Percentiles rank a stretch among this genome's conserved stretches.
phyloP scores from a whole-genome alignment of 2,888 invertebrate genomes.

The Gari tellinella region DNA sequence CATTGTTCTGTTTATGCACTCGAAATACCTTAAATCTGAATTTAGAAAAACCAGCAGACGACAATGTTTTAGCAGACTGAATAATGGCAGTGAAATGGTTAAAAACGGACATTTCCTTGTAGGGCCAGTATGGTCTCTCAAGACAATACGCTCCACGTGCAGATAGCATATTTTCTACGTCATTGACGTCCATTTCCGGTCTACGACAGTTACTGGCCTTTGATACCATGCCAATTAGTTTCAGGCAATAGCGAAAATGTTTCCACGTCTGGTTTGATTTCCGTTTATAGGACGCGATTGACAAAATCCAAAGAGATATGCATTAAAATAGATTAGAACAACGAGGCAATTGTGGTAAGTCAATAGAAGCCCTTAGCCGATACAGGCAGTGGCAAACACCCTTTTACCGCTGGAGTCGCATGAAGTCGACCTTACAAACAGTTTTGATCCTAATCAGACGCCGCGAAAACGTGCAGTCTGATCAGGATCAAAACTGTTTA shows the following conservation, averaged over 20 bases:
- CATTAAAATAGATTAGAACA: slow-evolving; percentile 45
- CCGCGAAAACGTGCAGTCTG: no score
- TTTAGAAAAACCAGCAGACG: no score
- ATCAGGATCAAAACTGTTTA: no score
- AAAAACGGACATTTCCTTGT: not conserved
- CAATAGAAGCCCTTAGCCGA: slow-evolving; percentile 13
- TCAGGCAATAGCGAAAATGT: slow-evolving; percentile 52
- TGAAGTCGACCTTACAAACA: no score
- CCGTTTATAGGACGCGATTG: slow-evolving; percentile 34
- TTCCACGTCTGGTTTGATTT: slow-evolving; percentile 41
- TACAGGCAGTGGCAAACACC: no score
- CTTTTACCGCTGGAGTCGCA: no score
- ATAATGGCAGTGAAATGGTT: no score
- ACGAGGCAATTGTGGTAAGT: slow-evolving; percentile 8
- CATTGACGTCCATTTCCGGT: slow-evolving; percentile 59
- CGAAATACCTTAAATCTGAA: no score
- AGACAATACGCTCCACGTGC: slow-evolving; percentile 7
- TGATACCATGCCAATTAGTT: slow-evolving; percentile 57
- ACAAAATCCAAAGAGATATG: slow-evolving; percentile 38
- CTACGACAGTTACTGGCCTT: slow-evolving; percentile 47
- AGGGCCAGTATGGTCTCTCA: not conserved
- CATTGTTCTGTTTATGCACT: no score
- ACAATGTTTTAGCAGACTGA: no score
- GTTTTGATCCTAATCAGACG: no score
- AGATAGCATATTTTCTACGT: slow-evolving; percentile 55